Evolutionary conservation across 2,888 invertebrate genomes (phyloP).

Genomic region (Hirtodrosophila duncani): DNA sequence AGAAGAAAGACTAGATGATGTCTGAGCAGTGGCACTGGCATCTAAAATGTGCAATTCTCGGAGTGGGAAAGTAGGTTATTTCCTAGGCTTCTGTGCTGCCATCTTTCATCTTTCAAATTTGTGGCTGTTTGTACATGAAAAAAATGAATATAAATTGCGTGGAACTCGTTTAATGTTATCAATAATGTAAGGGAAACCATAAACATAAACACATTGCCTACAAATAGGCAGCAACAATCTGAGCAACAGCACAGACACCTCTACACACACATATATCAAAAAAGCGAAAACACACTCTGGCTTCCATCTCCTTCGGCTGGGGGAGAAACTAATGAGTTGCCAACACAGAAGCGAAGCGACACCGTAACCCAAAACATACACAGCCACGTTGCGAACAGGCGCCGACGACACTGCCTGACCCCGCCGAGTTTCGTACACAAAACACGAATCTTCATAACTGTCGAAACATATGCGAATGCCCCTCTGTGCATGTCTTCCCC

Average conservation of each 20-base stretch:
- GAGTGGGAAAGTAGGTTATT: too few relatives aligned
- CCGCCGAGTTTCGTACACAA: conserved; percentile 1
- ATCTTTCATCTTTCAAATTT: not conserved
- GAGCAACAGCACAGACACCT: conserved; percentile 14
- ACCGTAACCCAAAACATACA: conserved; percentile 3
- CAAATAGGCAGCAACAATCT: conserved; percentile 10
- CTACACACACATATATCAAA: conserved; percentile 1
- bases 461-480: conserved; percentile 2
- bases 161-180: conserved; percentile 54
- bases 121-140: conserved; percentile 10
- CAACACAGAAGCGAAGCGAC: conserved; percentile 7
- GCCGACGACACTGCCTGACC: not conserved
- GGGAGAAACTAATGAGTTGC: conserved; percentile 44
- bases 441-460: conserved; percentile 12
- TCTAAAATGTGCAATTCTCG: too few relatives aligned
- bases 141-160: conserved; percentile 55
- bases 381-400: not conserved
- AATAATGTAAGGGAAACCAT: conserved; percentile 53
- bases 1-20: too few relatives aligned
- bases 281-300: not conserved
- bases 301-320: not conserved
- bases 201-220: conserved; percentile 32
- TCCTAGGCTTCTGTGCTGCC: too few relatives aligned
- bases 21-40: too few relatives aligned
- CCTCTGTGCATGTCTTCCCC: not conserved